Evolutionary conservation across 2,888 invertebrate genomes (phyloP).

Genomic region (Drosophila eohydei): DNA sequence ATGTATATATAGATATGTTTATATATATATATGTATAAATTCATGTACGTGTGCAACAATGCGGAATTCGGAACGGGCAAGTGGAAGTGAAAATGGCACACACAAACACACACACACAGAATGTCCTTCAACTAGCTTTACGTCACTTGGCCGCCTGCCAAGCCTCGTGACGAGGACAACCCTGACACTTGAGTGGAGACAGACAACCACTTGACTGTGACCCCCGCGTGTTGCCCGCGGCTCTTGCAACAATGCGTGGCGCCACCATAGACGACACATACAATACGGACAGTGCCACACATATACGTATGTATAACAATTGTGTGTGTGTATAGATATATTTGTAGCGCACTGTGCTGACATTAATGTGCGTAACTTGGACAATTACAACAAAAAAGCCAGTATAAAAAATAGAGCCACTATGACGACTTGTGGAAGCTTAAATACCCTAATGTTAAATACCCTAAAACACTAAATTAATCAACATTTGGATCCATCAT

Average conservation of each 20-base stretch:
- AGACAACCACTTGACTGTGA: constrained; percentile 75
- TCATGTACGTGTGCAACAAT: constrained; percentile 32
- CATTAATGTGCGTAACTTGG: constrained; percentile 71
- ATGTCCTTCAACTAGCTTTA: constrained; percentile 55
- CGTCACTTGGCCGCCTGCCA: constrained; percentile 60
- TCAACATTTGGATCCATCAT: not conserved
- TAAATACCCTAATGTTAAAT: constrained; percentile 24
- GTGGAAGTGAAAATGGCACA: constrained; percentile 61
- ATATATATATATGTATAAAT: constrained; percentile 24
- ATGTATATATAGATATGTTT: not conserved
- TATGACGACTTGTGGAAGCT: not conserved
- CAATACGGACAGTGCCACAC: constrained; percentile 6
- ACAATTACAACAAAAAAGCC: constrained; percentile 64
- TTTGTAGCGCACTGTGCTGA: constrained; percentile 20
- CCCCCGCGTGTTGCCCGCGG: constrained; percentile 20
- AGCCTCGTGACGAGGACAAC: constrained; percentile 45
- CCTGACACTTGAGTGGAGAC: constrained; percentile 76
- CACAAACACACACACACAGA: constrained; percentile 9
- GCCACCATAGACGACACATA: constrained; percentile 24
- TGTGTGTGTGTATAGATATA: constrained; percentile 5
- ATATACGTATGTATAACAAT: not conserved
- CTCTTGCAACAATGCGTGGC: constrained; percentile 41
- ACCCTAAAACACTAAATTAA: not conserved
- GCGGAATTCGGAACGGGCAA: constrained; percentile 40
- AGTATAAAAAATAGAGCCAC: not conserved